Evolutionary conservation across 2,888 invertebrate species (phyloP), one percentile per base, ranked within the genome.

Genomic region (Nymphalis polychloros): DNA sequence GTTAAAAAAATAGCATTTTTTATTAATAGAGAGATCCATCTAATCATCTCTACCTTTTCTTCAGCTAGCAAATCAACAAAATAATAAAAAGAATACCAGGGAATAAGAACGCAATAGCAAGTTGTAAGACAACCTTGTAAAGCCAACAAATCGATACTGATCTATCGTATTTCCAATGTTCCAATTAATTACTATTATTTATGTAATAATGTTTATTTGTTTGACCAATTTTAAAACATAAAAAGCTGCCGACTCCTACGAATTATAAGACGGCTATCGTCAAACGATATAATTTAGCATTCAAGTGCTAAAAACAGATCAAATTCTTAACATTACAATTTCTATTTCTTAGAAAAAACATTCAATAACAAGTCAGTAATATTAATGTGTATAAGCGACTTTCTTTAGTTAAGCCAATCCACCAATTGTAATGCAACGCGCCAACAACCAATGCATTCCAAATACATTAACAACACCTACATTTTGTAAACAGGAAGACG

Each of bases 401-500:
- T 23, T 48, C 61, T 49, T 67, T 48, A 47, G 61, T 57, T 57
- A 49, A 50, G 59, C 47, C 59, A 62, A 48, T 41, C 20, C 47
- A 57, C 31, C n/a, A 46, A 71, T 71, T 71, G 61, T 65, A 68
- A 71, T 71, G 68, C 71, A 68, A 64, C 53, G 52, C 71, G 52
- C 59, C 47, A 63, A 59, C 68, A 35, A 31, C 65, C 68, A 62
- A 65, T 68, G 71, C 71, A 71, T 71, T 71, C 68, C 59, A 68
- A 71, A 71, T 68, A 71, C 70, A 68, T 68, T 63, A 68, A 71
- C 65, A 41, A 68, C 65, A 60, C 49, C 55, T 46, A 53, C 65
- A 63, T 71, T 71, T 71, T 64, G 71, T 71, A 71, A 68, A 62
- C 68, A 68, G 65, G 65, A 65, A 60, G 59, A 60, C 63, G 53